Evolutionary conservation across 2,113 vertebrate species (phyloP).

Genomic region (Copsychus sechellarum): DNA sequence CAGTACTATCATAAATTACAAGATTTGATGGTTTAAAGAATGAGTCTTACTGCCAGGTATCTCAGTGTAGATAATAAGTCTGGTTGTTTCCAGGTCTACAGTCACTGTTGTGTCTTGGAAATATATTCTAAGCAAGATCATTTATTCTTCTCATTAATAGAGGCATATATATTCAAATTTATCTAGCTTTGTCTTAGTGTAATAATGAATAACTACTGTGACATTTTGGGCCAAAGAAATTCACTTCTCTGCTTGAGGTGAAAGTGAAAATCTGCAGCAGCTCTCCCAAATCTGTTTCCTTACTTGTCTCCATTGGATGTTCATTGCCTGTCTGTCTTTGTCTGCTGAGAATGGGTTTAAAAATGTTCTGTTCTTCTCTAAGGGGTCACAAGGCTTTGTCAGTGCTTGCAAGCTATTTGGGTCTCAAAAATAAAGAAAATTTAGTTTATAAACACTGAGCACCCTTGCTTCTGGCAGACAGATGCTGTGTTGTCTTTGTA

Average conservation of each 20-base stretch:
- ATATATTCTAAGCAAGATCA: neutral
- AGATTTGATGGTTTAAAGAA: conserved; percentile 2
- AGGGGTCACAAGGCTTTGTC: neutral
- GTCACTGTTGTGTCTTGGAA: neutral
- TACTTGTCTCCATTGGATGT: neutral
- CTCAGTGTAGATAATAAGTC: neutral
- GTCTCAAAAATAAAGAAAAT: neutral
- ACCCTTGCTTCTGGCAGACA: neutral
- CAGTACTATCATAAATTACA: neutral
- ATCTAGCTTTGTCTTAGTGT: neutral
- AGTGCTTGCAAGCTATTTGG: neutral
- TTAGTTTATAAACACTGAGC: neutral
- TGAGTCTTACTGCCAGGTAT: neutral
- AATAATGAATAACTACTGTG: neutral
- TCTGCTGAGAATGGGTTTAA: neutral
- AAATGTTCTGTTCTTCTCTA: neutral
- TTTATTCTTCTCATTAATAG: neutral
- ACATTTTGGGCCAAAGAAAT: neutral
- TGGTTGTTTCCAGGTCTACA: neutral
- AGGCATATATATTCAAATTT: neutral
- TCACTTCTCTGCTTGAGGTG: neutral
- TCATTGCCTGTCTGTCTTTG: neutral
- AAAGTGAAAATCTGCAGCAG: neutral
- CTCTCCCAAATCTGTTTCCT: neutral
- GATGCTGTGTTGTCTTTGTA: neutral